Evolutionary conservation across 2,113 vertebrate species (phyloP), one percentile per base, ranked within the genome.

Genomic region (Acrocephalus kingi): DNA sequence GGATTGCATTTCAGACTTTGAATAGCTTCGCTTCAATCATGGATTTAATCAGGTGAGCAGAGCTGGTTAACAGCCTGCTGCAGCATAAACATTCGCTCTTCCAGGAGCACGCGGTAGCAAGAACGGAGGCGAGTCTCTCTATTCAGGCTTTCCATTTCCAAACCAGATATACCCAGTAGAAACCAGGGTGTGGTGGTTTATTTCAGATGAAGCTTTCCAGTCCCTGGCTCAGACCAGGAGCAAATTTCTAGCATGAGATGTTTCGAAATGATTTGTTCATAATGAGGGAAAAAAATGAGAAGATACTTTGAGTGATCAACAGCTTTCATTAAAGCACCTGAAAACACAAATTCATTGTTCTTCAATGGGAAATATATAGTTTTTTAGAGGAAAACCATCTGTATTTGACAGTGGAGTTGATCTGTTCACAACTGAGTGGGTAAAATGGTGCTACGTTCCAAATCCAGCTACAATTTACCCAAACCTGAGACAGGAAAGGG

Each of bases 11-110:
- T 96, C 93, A 94, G 85, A 15, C 80, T 81, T 87, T 94, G 64
- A 91, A 88, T 88, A 93, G 85, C 58, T 93, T 81, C 1, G 0
- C 85, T 93, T 96, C 91, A 96, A 84, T 92, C 90, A 43, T 0
- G 2, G 82, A 83, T 80, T 91, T 87, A 83, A 95, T 91, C 96
- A 97, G 95, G 93, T 93, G 92, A 92, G 83, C 73, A 76, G 85
- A 39, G 79, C 90, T 54, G 82, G 87, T 67, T 87, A 91, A 86
- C 82, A 87, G 91, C 55, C 74, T 59, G 59, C 85, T 92, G 79
- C 66, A 84, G 72, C 81, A 76, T 31, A 93, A 95, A 86, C 88
- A 79, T 61, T 67, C 1, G 0, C 85, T 74, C 84, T 85, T 74
- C 75, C 87, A 92, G 87, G 30, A 88, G 69, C 23, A 6, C 8